Percentiles rank a stretch among this genome's conserved stretches.
Conservation (phyloP, 2,113 vertebrate genomes). For the Lamprotornis superbus region DNA sequence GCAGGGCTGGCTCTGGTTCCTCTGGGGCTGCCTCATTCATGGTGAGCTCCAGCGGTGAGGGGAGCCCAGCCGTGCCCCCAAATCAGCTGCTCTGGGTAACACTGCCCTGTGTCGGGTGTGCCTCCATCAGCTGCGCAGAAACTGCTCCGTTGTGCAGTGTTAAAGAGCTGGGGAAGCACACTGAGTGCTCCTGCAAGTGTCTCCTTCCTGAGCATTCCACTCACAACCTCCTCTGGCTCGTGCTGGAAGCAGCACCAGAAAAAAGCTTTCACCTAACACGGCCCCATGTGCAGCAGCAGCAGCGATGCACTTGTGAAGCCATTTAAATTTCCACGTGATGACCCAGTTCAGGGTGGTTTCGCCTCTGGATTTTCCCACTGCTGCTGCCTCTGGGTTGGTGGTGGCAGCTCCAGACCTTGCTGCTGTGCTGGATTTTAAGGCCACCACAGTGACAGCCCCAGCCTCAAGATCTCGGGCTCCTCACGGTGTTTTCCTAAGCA, state of each 20-base stretch:
- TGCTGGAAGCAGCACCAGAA: not conserved
- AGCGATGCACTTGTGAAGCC: not conserved
- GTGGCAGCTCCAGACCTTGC: not conserved
- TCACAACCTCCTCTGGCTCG: not conserved
- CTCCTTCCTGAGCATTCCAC: not conserved
- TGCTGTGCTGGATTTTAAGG: not conserved
- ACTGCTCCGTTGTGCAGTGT: accelerated
- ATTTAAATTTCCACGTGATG: not conserved
- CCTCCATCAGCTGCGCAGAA: not conserved
- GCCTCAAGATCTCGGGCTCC: accelerated
- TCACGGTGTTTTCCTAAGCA: accelerated
- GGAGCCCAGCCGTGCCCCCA: not conserved
- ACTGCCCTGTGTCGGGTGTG: accelerated
- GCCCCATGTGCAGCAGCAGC: not conserved
- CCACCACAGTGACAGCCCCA: not conserved
- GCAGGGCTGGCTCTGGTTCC: not conserved
- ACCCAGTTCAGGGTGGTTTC: not conserved
- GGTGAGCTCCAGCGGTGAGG: not conserved
- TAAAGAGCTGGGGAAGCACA: not conserved
- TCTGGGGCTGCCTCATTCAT: accelerated
- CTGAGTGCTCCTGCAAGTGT: not conserved
- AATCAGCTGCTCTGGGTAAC: accelerated
- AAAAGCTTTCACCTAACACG: not conserved
- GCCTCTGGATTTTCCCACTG: not conserved
- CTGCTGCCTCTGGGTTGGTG: not conserved